A percentile compares a stretch with the other conserved stretches of the same genome.
Conservation (phyloP, 2,888 invertebrate genomes). For the Caenorhabditis angaria region DNA sequence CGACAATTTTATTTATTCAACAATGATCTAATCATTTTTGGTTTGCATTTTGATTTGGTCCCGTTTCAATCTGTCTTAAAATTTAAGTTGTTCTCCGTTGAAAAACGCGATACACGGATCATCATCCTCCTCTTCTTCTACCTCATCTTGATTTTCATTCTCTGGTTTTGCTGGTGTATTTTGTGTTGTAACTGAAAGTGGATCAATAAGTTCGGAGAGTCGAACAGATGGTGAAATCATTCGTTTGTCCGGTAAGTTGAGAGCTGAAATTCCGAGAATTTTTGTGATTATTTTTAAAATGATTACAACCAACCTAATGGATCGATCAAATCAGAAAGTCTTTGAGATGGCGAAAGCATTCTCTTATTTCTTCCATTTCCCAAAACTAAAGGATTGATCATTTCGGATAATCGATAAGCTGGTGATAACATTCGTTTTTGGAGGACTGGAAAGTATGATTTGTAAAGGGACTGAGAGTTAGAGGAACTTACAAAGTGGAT, state of each 20-base stretch:
- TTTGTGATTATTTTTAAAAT: neutral
- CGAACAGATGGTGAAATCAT: constrained; percentile 39
- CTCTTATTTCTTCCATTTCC: neutral
- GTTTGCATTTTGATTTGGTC: neutral
- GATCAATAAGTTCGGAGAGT: constrained; percentile 37
- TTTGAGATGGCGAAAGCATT: neutral
- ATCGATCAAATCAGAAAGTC: neutral
- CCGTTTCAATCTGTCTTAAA: neutral
- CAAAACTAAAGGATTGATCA: constrained; percentile 34
- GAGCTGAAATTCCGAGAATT: constrained; percentile 14
- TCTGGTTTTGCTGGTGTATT: neutral
- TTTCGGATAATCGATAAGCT: constrained; percentile 33
- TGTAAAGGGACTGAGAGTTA: too few relatives aligned
- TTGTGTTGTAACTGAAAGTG: constrained; percentile 18
- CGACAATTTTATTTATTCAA: neutral
- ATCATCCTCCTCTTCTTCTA: constrained; percentile 11
- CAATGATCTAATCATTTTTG: neutral
- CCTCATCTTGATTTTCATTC: constrained; percentile 6
- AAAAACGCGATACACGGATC: constrained; percentile 40
- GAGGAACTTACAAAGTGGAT: neutral
- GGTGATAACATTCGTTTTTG: constrained; percentile 41
- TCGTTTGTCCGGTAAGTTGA: constrained; percentile 24
- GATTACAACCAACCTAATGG: neutral
- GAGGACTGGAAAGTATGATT: neutral
- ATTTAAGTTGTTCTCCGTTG: constrained; percentile 11